A percentile compares a stretch with the other conserved stretches of the same genome.
These are phyloP conservation scores for Origma solitaria DNA, from an alignment of 2,113 vertebrate genomes.

Conservation along the genomic window DNA sequence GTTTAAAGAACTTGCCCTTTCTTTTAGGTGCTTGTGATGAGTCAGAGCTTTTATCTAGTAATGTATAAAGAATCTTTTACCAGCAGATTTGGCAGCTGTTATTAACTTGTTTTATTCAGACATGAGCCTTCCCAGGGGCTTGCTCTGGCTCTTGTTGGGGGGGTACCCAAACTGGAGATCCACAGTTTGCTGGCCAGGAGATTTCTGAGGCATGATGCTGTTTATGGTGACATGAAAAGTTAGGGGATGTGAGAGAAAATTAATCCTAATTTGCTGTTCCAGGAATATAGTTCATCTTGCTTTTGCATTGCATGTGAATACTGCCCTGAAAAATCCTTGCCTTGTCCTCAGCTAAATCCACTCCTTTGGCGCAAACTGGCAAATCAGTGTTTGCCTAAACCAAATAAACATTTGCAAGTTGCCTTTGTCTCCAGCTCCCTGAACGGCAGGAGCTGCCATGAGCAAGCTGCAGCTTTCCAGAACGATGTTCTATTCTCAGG, in stretches of 20 bases:
- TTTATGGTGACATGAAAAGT: not conserved
- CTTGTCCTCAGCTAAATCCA: not conserved
- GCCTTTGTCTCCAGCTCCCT: not conserved
- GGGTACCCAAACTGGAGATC: not conserved
- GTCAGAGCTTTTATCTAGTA: conserved; percentile 48
- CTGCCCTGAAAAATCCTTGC: not conserved
- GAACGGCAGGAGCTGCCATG: not conserved
- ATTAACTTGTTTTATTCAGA: not conserved
- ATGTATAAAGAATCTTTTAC: conserved; percentile 7
- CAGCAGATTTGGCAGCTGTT: conserved; percentile 26
- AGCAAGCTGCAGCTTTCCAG: not conserved
- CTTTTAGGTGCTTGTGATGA: conserved; percentile 42
- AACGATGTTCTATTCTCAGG: not conserved
- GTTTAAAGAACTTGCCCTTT: conserved; percentile 66
- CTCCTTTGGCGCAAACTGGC: not conserved
- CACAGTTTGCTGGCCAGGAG: not conserved
- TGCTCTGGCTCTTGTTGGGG: not conserved
- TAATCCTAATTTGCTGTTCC: not conserved
- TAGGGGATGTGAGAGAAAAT: not conserved
- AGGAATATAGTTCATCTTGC: not conserved
- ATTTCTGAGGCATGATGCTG: not conserved
- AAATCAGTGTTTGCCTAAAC: not conserved
- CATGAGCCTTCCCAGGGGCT: not conserved
- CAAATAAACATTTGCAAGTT: not conserved
- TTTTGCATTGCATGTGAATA: not conserved